Base-by-base conservation (phyloP, 2,113 vertebrate genomes). In the Datnioides undecimradiatus region DNA sequence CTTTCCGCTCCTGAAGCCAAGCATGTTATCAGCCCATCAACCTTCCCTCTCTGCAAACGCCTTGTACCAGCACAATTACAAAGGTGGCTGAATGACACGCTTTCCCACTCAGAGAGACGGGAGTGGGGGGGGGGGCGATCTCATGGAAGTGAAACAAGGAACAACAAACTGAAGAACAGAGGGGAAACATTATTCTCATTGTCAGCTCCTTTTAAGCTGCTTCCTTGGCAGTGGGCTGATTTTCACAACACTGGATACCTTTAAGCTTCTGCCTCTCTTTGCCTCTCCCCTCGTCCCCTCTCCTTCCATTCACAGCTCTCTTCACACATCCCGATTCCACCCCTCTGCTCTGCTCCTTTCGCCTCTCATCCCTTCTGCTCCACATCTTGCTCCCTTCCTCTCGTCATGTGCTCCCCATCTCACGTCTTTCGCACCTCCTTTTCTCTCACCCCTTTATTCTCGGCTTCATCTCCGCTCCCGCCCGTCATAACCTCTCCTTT, bases 1-100 rank as follows among this genome's bases (percentile, higher is more conserved):
- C 57, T 83, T 57, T 69, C 63, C 67, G 65, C 33, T 57, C 78
- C 82, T 79, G 16, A 72, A 88, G 88, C 86, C 66, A 78, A 80
- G 69, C 65, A 68, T 67, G 84, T 90, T 92, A 89, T 91, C 89
- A 74, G 72, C 73, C 78, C 73, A 87, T 90, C 88, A 84, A 41
- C 46, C 77, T 68, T 25, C 43, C 71, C 52, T 78, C 73, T 69
- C 76, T 79, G 76, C 80, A 88, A 90, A 88, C 87, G 80, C 85
- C 80, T 89, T 83, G 80, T 86, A 66, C 55, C 54, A 29, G 73
- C 33, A 55, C 82, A 79, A 87, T 87, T 90, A 87, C 78, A 69
- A 81, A 87, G 79, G 78, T 78, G 85, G 43, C 52, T 33, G 71
- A 62, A 72, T 84, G 88, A 85, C 82, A 92, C 75, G 73, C 65